A percentile compares a stretch with the other conserved stretches of the same genome.
Evolutionary conservation across 2,888 invertebrate species (phyloP).

Genomic region (Scelioninae gen. 2): DNA sequence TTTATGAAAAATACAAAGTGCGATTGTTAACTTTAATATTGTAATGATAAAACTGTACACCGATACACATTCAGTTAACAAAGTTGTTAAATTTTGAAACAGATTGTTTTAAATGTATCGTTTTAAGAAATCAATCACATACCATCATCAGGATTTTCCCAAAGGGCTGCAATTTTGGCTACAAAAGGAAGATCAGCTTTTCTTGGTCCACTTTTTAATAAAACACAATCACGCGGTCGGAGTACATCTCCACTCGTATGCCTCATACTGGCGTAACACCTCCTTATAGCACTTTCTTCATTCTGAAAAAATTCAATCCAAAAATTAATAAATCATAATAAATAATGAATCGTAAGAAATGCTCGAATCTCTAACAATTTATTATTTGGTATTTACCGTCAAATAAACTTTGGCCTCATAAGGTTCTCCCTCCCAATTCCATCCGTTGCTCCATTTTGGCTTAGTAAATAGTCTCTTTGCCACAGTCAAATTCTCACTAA

Average conservation of each 20-base stretch:
- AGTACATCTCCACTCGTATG: conserved; percentile 91
- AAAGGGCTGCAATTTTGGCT: conserved; percentile 94
- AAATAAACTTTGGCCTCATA: conserved; percentile 90
- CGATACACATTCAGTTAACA: too few relatives aligned
- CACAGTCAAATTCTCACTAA: conserved; percentile 72
- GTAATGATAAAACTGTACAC: too few relatives aligned
- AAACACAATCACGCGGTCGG: conserved; percentile 91
- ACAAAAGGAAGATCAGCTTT: conserved; percentile 94
- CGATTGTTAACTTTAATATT: too few relatives aligned
- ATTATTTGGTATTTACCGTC: conserved; percentile 82
- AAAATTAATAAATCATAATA: conserved; percentile 5
- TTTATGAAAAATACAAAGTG: too few relatives aligned
- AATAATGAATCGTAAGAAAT: too few relatives aligned
- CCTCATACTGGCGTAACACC: conserved; percentile 92
- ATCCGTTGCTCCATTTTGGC: conserved; percentile 92
- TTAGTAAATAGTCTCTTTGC: conserved; percentile 76
- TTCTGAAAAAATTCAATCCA: conserved; percentile 77
- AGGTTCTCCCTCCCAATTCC: conserved; percentile 92
- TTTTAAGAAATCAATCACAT: too few relatives aligned
- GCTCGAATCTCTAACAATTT: too few relatives aligned
- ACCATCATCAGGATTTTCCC: conserved; percentile 97
- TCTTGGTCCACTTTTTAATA: conserved; percentile 89
- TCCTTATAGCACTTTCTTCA: conserved; percentile 85
- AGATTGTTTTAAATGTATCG: too few relatives aligned
- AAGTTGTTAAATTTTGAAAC: too few relatives aligned